A percentile compares a stretch with the other conserved stretches of the same genome.
These are phyloP conservation scores for Oscheius sp. DNA, from an alignment of 2,888 invertebrate genomes.

Conservation along the genomic window DNA sequence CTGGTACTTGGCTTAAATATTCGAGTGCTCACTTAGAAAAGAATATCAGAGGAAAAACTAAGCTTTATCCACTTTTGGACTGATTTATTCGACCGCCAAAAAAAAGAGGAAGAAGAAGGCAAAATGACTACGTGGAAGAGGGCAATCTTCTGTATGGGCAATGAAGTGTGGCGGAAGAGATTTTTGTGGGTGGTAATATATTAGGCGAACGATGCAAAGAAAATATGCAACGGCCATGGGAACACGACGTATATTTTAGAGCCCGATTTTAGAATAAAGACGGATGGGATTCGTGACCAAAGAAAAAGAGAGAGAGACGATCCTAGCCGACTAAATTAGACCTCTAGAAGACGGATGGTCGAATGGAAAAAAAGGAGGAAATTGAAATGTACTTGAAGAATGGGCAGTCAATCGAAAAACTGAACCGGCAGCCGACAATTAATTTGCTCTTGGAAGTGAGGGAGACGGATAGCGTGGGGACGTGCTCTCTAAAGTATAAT, in stretches of 20 bases:
- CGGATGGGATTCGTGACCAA: too few species aligned
- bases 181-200: conserved; percentile 19
- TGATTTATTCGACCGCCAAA: too few species aligned
- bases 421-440: neutral
- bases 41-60: too few species aligned
- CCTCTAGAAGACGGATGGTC: neutral
- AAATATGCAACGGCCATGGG: neutral
- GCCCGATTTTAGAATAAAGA: too few species aligned
- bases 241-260: too few species aligned
- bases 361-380: neutral
- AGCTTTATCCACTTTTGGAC: too few species aligned
- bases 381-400: neutral
- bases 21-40: too few species aligned
- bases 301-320: too few species aligned
- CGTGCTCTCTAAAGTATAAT: neutral
- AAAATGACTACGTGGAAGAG: neutral
- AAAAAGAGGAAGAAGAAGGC: neutral
- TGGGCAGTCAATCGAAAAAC: neutral
- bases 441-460: conserved; percentile 10
- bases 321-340: conserved; percentile 4
- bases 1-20: too few species aligned
- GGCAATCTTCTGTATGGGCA: conserved; percentile 20
- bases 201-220: neutral
- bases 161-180: neutral
- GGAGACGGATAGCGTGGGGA: too few species aligned